Percentiles rank a stretch among this genome's conserved stretches.
phyloP scores from a whole-genome alignment of 2,797 vertebrate species.

The Mallotus villosus region DNA sequence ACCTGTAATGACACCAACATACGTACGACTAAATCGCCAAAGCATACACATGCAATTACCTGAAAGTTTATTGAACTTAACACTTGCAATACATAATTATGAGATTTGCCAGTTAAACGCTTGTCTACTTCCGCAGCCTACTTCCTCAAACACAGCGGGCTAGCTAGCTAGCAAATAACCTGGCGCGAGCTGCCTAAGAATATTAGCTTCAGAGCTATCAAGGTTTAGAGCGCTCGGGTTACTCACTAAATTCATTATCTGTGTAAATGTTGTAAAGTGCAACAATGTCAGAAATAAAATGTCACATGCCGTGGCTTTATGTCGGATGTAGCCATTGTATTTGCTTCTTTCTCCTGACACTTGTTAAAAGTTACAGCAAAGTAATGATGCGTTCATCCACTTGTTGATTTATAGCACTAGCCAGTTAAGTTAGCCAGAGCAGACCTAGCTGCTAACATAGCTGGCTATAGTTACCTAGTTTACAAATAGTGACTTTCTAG shows the following conservation, averaged over 20 bases:
- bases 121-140: neutral
- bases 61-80: neutral
- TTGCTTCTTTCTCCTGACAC: neutral
- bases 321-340: neutral
- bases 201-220: neutral
- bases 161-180: neutral
- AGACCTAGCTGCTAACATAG: neutral
- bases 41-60: too few relatives aligned
- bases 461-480: slow-evolving; percentile 39
- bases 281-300: neutral
- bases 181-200: neutral
- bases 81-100: neutral
- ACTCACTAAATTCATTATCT: neutral
- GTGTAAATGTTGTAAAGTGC: neutral
- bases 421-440: too few relatives aligned
- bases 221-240: neutral
- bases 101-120: neutral
- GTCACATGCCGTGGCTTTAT: neutral
- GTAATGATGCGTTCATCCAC: neutral
- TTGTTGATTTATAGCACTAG: neutral
- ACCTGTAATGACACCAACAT: too few relatives aligned
- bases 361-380: neutral
- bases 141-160: neutral
- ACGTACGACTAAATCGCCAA: too few relatives aligned
- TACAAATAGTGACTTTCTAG: neutral